Evolutionary conservation across 2,888 invertebrate species (phyloP), one percentile per base, ranked within the genome.

Genomic region (Coleophora flavipennella): DNA sequence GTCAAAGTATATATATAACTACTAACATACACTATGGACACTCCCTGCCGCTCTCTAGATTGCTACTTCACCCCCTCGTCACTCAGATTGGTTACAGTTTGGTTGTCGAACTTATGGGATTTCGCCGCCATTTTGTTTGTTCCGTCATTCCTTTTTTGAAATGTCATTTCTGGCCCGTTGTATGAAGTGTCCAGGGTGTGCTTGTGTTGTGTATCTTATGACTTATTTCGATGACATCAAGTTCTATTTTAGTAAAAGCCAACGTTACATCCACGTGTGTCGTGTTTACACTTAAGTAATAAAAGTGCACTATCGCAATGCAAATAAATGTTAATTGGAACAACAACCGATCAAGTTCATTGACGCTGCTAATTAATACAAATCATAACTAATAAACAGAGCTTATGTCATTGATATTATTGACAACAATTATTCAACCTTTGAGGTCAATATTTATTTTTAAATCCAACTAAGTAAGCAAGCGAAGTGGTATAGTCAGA

Each of bases 321-420:
- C 13, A 25, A 13, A 25, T 35, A 25, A 13, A 25, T 35, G 13
- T 28, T 35, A 13, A 34, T 34, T 25, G 7, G 11, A 34, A 11
- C 11, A 33, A 9, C 2, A 7, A 34, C 34, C 20, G 12, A 34
- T 34, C 34, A 34, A 60, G 79, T 77, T 79, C 78, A 71, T 68
- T 61, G 72, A 71, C 74, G 62, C 57, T 42, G 54, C 58, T 67
- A 67, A 70, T 68, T 65, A 62, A 62, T 64, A 58, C 51, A 61
- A 60, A 57, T 67, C 46, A n/a, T n/a, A n/a, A n/a, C 53, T 55
- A 56, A 62, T 58, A 47, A 48, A 45, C 37, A 46, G 48, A 57
- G 60, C 61, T 68, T 63, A 64, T 65, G 64, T 20, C 20, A 20
- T 6, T 3, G 20, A 20, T 6, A 4, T 20, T 20, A 4, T 20